Base-by-base conservation (phyloP, 2,888 invertebrate species). In the Physocephala rufipes region DNA sequence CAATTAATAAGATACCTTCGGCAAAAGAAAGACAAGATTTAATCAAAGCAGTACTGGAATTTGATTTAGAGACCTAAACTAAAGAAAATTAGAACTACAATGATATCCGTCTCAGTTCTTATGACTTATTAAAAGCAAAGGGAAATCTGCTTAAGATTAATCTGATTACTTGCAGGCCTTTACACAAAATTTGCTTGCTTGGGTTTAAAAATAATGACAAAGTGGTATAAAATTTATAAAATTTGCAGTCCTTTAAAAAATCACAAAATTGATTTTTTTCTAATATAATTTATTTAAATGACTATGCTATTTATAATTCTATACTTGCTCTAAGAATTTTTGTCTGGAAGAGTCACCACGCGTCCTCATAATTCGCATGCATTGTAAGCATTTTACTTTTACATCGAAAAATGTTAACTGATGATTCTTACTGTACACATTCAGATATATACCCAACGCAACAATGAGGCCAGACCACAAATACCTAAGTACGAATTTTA, bases 401-500 rank as follows among this genome's bases (percentile, higher is more conserved):
- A 85, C 16, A 72, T 86, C 85, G 0, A 72, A 74, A 53, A 84
- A 82, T 7, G 83, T 82, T 15, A 86, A 63, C 71, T 85, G 85
- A 77, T 90, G 86, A 74, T 88, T 89, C 85, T 97, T 97, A 84
- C 95, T 94, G 84, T 93, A 94, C 66, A 97, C 89, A 87, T 96
- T 97, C n/a, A 98, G 87, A 86, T 97, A 97, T 81, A 98, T 97
- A 7, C 97, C 97, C 43, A 95, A 76, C 0, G 96, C 89, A 0
- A 98, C 95, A 68, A 98, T 87, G 78, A 93, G 83, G 1, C 97
- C 97, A 0, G 96, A 95, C 95, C 96, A 97, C 0, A 93, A 84
- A 84, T 96, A 96, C 84, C 95, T 95, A 87, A 61, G 90, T 90
- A 28, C 26, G 28, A 28, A 58, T 12, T n/a, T n/a, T n/a, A n/a